Evolutionary conservation across 2,797 vertebrate species (phyloP), one percentile per base, ranked within the genome.

Genomic region (Tarsius wallacei): DNA sequence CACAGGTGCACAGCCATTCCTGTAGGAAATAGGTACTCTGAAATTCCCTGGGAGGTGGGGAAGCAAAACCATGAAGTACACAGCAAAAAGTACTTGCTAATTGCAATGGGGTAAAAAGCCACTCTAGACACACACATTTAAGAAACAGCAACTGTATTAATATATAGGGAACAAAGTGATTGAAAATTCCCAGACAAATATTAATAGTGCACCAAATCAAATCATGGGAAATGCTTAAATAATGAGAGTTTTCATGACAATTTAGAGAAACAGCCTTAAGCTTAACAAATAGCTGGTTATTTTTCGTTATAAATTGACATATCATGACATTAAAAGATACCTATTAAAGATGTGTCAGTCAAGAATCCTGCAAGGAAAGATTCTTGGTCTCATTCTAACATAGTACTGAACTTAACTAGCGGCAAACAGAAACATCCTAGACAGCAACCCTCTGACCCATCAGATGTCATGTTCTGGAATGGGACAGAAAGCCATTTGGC

Each of bases 361-460:
- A 26, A 53, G 87, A 76, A 61, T 17, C 26, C n/a, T 70, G 31
- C 51, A 24, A 12, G 7, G 24, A 87, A 63, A 85, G 80, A 51
- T n/a, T 85, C 61, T 53, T 64, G 89, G 78, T 33, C 76, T 87
- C 83, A 74, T 81, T 73, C 55, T 57, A 70, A 88, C 15, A 3
- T 0, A 8, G 6, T 12, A 24, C 13, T 61, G 55, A 57, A 70
- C 78, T 98, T 99, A 99, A 99, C 99, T 99, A 98, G 97, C 74
- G n/a, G 98, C 98, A 97, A 99, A 99, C 88, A 99, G 97, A 86
- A 99, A 98, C 96, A 99, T 98, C 93, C 97, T 98, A 89, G 98
- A 98, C 93, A 99, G 98, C 93, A 99, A 96, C 22, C 99, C 98
- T 1, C 98, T 98, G 0, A 99, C 98, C 91, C 99, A 91, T 95